phyloP scores from a whole-genome alignment of 2,888 invertebrate genomes.

The Mactromeris polynyma region DNA sequence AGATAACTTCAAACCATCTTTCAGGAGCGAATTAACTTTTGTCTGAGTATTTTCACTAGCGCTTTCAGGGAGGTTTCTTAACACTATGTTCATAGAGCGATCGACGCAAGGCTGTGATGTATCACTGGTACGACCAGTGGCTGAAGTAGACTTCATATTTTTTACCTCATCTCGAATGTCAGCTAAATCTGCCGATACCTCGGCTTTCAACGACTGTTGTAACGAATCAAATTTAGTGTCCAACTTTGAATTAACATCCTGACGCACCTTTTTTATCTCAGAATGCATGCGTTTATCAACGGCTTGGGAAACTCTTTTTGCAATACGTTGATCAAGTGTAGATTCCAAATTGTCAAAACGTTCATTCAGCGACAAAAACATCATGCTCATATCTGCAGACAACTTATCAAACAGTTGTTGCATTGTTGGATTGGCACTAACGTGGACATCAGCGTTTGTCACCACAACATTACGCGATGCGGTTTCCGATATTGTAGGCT shows the following conservation, averaged over 20 bases:
- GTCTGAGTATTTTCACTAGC: too few species aligned
- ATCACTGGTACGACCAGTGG: too few species aligned
- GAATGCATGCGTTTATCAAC: conserved; percentile 28
- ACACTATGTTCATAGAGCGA: too few species aligned
- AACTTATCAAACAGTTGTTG: conserved; percentile 33
- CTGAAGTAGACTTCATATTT: too few species aligned
- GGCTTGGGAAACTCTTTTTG: conserved; percentile 21
- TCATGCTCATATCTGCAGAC: conserved; percentile 36
- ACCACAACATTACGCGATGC: too few species aligned
- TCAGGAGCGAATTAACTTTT: too few species aligned
- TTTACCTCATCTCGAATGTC: conserved; percentile 27
- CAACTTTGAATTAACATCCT: conserved; percentile 16
- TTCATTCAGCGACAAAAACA: conserved; percentile 38
- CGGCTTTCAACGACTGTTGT: conserved; percentile 23
- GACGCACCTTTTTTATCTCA: conserved; percentile 16
- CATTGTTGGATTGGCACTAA: conserved; percentile 4
- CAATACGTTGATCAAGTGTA: conserved; percentile 9
- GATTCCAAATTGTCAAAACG: neutral
- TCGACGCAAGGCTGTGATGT: too few species aligned
- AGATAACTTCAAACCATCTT: too few species aligned
- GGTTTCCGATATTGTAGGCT: too few species aligned
- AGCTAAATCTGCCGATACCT: conserved; percentile 6
- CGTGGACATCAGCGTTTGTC: too few species aligned
- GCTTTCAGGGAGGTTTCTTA: too few species aligned
- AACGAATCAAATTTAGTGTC: conserved; percentile 22